Conservation (phyloP, 2,797 vertebrate species). For the Typhlichthys subterraneus region DNA sequence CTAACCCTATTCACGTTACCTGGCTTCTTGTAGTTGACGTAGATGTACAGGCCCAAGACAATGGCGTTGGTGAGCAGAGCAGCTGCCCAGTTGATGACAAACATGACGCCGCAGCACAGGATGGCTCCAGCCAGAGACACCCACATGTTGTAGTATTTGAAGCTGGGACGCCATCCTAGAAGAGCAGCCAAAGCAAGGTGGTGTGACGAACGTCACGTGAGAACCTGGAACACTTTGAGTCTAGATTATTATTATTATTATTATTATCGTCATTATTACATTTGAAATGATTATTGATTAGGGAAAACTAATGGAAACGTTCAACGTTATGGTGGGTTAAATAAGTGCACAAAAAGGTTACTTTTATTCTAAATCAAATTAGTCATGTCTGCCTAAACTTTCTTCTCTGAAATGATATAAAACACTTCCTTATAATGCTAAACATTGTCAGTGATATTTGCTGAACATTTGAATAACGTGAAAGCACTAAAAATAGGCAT, state of each 20-base stretch:
- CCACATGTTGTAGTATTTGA: conserved; percentile 99
- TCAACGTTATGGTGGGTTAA: conserved; percentile 13
- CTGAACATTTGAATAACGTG: conserved; percentile 16
- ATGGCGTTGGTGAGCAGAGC: conserved; percentile 95
- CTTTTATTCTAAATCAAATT: conserved; percentile 7
- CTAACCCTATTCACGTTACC: conserved; percentile 66
- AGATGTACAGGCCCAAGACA: conserved; percentile 95
- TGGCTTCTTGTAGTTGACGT: conserved; percentile 98
- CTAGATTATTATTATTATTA: too few species aligned
- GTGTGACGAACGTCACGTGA: not conserved
- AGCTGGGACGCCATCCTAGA: conserved; percentile 96
- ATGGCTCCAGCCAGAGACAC: conserved; percentile 92
- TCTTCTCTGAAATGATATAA: not conserved
- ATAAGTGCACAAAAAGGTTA: not conserved
- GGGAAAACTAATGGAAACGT: conserved; percentile 19
- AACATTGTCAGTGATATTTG: conserved; percentile 28
- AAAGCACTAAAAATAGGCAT: conserved; percentile 21
- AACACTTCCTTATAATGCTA: conserved; percentile 6
- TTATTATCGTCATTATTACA: not conserved
- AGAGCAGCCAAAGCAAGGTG: conserved; percentile 5
- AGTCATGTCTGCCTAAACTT: not conserved
- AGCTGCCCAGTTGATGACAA: conserved; percentile 98
- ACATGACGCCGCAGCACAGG: conserved; percentile 97
- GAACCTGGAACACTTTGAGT: not conserved
- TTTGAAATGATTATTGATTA: conserved; percentile 7